A percentile compares a stretch with the other conserved stretches of the same genome.
phyloP scores from a whole-genome alignment of 2,113 vertebrate species.

The Monopterus albus region DNA sequence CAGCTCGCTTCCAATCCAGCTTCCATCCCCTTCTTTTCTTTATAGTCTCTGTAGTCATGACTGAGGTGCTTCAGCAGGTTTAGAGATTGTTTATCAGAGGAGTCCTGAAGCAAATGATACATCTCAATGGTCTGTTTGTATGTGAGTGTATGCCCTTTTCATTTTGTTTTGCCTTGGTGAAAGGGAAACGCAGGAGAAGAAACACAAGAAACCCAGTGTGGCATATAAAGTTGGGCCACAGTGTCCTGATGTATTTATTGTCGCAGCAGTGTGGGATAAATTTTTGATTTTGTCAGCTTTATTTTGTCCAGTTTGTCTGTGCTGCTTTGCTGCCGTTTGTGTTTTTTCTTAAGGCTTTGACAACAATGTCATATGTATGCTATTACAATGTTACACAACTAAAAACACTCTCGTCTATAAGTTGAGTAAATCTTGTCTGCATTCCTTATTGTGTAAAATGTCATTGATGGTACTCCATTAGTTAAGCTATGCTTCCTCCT shows the following conservation, averaged over 20 bases:
- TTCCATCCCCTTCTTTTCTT: constrained; percentile 14
- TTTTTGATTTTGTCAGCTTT: constrained; percentile 42
- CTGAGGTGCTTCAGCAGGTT: constrained; percentile 29
- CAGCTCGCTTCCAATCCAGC: not conserved
- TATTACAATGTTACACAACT: constrained; percentile 23
- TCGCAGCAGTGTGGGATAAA: constrained; percentile 10
- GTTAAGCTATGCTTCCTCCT: constrained; percentile 43
- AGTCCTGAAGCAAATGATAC: constrained; percentile 37
- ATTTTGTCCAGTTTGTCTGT: constrained; percentile 41
- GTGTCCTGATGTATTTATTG: constrained; percentile 30
- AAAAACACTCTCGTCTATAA: constrained; percentile 19
- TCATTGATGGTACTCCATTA: constrained; percentile 47
- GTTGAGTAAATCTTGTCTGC: constrained; percentile 18
- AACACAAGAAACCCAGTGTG: constrained; percentile 19
- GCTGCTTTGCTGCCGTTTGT: constrained; percentile 32
- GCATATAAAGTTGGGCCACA: constrained; percentile 12
- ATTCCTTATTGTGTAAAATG: constrained; percentile 39
- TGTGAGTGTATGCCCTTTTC: constrained; percentile 17
- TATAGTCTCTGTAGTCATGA: constrained; percentile 36
- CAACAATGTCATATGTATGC: constrained; percentile 6
- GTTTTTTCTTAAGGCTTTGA: constrained; percentile 30
- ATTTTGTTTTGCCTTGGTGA: constrained; percentile 16
- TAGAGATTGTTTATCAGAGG: constrained; percentile 45
- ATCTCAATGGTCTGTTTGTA: constrained; percentile 30
- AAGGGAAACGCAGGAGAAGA: not conserved